Conservation (phyloP, 2,113 vertebrate species). For the Chaetodon trifascialis region DNA sequence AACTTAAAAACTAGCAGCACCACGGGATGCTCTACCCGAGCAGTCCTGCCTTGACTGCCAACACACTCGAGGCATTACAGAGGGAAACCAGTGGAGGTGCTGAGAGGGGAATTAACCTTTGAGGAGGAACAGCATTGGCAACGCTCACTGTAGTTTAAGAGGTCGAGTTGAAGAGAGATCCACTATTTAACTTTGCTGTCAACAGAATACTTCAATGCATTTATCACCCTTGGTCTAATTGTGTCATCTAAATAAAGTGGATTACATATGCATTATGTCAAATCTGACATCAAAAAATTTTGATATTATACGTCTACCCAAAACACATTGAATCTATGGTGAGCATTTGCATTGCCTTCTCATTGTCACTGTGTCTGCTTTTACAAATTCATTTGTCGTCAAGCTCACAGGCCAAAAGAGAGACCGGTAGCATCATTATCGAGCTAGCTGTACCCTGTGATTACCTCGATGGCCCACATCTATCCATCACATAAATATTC, state of each 20-base stretch:
- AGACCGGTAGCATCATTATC: slow-evolving; percentile 49
- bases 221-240: slow-evolving; percentile 18
- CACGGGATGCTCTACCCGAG: background rate
- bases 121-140: slow-evolving; percentile 11
- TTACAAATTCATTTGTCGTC: slow-evolving; percentile 42
- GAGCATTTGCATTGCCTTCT: background rate
- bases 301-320: background rate
- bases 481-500: slow-evolving; percentile 57
- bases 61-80: background rate
- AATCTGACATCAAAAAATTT: background rate
- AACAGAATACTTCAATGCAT: slow-evolving; percentile 20
- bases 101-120: slow-evolving; percentile 35
- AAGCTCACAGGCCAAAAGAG: slow-evolving; percentile 38
- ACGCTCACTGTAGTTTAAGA: background rate
- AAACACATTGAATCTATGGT: background rate
- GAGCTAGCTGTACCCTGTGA: slow-evolving; percentile 49
- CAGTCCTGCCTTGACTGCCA: slow-evolving; percentile 13
- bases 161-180: slow-evolving; percentile 17
- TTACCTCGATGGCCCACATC: slow-evolving; percentile 55
- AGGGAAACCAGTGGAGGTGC: slow-evolving; percentile 16
- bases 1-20: slow-evolving; percentile 22
- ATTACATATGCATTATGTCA: slow-evolving; percentile 7
- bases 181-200: slow-evolving; percentile 12
- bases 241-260: slow-evolving; percentile 35
- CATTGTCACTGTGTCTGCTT: slow-evolving; percentile 16